A percentile compares a stretch with the other conserved stretches of the same genome.
These are phyloP conservation scores for Pogoniulus pusillus DNA, from an alignment of 2,797 vertebrate species.

Conservation along the genomic window DNA sequence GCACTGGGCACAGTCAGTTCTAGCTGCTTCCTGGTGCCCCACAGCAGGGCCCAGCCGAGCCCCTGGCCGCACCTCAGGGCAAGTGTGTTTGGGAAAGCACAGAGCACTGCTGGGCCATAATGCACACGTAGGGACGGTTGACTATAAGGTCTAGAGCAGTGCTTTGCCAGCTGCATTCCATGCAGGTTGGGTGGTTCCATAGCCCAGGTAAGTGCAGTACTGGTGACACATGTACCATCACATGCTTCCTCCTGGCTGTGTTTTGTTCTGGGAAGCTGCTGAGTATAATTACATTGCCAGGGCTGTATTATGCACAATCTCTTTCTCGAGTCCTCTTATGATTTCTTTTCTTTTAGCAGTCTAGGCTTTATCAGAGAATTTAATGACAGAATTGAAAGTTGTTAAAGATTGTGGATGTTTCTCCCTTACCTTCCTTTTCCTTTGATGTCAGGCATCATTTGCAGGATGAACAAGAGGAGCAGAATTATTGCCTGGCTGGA, in stretches of 20 bases:
- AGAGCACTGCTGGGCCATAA: background rate
- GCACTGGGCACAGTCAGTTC: accelerated
- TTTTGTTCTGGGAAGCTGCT: background rate
- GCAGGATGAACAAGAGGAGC: background rate
- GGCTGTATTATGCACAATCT: background rate
- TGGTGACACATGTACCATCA: accelerated
- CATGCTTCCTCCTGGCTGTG: background rate
- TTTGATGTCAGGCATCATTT: background rate
- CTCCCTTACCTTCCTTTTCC: background rate
- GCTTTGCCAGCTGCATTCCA: background rate
- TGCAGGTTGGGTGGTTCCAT: background rate
- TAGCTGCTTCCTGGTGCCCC: background rate
- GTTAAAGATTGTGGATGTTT: background rate
- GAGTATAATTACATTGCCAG: background rate
- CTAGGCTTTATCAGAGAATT: background rate
- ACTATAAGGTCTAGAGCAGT: background rate
- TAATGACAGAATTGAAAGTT: background rate
- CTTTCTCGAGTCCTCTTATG: background rate
- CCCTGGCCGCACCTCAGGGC: accelerated
- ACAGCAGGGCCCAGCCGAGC: background rate
- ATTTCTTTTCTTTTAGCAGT: background rate
- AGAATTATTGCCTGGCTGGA: background rate
- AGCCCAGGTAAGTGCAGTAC: background rate
- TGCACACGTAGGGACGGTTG: background rate
- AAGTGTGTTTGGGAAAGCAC: accelerated